Evolutionary conservation across 2,888 invertebrate genomes (phyloP), one percentile per base, ranked within the genome.

Genomic region (Dastarcus helophoroides): DNA sequence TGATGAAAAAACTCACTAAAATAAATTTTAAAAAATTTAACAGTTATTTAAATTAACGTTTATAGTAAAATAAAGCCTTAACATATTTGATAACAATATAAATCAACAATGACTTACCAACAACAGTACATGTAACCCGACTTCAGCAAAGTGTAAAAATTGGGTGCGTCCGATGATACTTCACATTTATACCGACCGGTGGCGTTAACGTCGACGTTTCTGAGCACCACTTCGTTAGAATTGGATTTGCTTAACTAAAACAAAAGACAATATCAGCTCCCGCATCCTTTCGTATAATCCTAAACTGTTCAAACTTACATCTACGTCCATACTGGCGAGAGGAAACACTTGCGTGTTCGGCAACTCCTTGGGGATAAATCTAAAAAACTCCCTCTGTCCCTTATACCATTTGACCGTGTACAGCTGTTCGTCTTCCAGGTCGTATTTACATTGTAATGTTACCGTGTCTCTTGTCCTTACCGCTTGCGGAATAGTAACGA

Each of bases 341-440:
- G 77, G 74, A 51, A 83, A 83, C 13, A 79, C 76, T 44, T 73
- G 70, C 13, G 78, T 79, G 44, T 77, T 76, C 3, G 82, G 83
- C 41, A 78, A 60, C 55, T 83, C 83, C 54, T 83, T 82, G 2
- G 83, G 83, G 42, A 82, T 74, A 55, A 73, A 84, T 54, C 83
- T 69, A 65, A 78, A 84, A 67, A 84, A 83, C 58, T 84, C 83
- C 41, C 76, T 69, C 8, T 68, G 54, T 4, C 81, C 80, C 44
- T 80, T 72, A 65, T 83, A 84, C 84, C 83, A 84, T 60, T 83
- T 83, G 42, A 84, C 79, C 33, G 80, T 77, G 62, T 83, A 84
- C 8, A 84, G 62, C 2, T 73, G 71, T 46, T 81, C 80, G 26
- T 73, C 73, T 55, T 79, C 77, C 33, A 84, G 63, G 58, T 82